These are phyloP conservation scores for Esox masquinongy DNA, from an alignment of 2,797 vertebrate species.

Conservation along the genomic window DNA sequence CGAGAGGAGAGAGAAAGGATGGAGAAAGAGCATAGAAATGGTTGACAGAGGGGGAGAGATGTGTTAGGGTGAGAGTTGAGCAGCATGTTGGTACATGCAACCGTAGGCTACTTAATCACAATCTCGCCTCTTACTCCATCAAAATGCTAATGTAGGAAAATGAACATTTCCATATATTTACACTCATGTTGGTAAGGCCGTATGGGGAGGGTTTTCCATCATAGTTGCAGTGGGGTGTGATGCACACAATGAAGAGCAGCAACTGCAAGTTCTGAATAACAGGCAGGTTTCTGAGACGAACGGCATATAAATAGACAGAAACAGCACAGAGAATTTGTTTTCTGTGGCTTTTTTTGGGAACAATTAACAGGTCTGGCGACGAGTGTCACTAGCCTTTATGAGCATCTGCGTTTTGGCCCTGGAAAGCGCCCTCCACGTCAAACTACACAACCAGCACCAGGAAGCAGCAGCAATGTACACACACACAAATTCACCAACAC, in stretches of 20 bases:
- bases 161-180: slow-evolving; percentile 68
- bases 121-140: slow-evolving; percentile 67
- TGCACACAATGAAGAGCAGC: slow-evolving; percentile 4
- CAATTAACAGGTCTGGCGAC: too few relatives aligned
- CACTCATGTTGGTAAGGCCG: slow-evolving; percentile 55
- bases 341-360: too few relatives aligned
- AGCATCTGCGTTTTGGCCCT: too few relatives aligned
- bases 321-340: too few relatives aligned
- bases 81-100: slow-evolving; percentile 68
- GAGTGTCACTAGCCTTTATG: too few relatives aligned
- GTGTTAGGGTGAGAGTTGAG: slow-evolving; percentile 60
- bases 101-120: slow-evolving; percentile 72
- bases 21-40: background rate
- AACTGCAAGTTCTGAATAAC: background rate
- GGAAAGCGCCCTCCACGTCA: background rate
- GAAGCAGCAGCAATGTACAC: background rate
- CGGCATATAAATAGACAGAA: too few relatives aligned
- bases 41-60: slow-evolving; percentile 42
- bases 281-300: background rate
- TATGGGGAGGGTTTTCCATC: slow-evolving; percentile 52
- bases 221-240: slow-evolving; percentile 41
- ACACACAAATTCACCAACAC: slow-evolving; percentile 5
- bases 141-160: slow-evolving; percentile 78
- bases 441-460: background rate
- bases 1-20: slow-evolving; percentile 8